These are phyloP conservation scores for Diaperis boleti DNA, from an alignment of 2,888 invertebrate genomes.

Conservation along the genomic window DNA sequence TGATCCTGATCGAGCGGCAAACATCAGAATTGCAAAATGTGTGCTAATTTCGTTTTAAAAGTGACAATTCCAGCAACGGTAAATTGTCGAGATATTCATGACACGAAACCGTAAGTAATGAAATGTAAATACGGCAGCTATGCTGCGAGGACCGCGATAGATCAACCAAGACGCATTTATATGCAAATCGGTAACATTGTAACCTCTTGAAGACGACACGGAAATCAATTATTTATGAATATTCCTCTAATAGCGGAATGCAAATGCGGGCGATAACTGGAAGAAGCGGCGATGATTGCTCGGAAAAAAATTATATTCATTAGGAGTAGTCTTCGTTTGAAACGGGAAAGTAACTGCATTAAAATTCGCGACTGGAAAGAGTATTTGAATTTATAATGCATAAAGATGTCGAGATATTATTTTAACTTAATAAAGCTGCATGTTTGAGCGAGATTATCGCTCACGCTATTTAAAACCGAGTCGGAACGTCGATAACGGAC, in stretches of 20 bases:
- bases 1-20: too few species aligned
- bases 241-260: conserved; percentile 26
- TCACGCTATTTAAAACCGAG: conserved; percentile 40
- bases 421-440: conserved; percentile 41
- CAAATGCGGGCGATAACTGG: conserved; percentile 25
- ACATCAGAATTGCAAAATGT: too few species aligned
- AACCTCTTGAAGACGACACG: conserved; percentile 32
- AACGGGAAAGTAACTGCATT: conserved; percentile 41
- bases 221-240: conserved; percentile 37
- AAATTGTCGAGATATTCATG: conserved; percentile 34
- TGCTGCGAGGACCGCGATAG: conserved; percentile 34
- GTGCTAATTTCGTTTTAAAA: too few species aligned
- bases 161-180: conserved; percentile 36
- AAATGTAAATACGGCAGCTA: conserved; percentile 38
- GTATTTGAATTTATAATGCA: conserved; percentile 43
- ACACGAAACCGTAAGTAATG: conserved; percentile 34
- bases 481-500: conserved; percentile 31
- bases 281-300: conserved; percentile 23
- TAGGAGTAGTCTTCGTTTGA: conserved; percentile 13
- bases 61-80: too few species aligned
- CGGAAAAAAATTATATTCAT: conserved; percentile 15
- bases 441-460: conserved; percentile 37
- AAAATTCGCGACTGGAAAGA: conserved; percentile 37
- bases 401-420: conserved; percentile 40
- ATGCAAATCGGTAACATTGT: conserved; percentile 34